phyloP scores from a whole-genome alignment of 2,888 invertebrate genomes.

The Neria commutata region DNA sequence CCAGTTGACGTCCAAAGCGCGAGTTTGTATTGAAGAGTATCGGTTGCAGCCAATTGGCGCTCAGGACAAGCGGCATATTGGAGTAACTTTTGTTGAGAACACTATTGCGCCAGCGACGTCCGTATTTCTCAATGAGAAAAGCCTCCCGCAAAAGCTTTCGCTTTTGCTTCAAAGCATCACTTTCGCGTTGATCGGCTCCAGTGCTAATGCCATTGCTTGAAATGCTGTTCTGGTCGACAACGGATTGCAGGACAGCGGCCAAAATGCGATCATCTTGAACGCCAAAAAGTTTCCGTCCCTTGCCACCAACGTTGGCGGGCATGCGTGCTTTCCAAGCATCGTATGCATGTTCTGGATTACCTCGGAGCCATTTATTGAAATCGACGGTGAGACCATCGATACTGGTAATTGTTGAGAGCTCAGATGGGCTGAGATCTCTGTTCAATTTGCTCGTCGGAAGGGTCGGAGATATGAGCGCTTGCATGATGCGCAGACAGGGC shows the following conservation, averaged over 20 bases:
- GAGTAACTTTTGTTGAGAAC: conserved; percentile 51
- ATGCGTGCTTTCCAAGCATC: conserved; percentile 74
- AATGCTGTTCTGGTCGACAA: conserved; percentile 32
- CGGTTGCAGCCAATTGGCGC: conserved; percentile 82
- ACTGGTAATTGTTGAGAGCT: conserved; percentile 65
- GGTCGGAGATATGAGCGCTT: conserved; percentile 76
- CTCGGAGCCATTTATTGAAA: conserved; percentile 75
- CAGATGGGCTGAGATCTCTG: conserved; percentile 65
- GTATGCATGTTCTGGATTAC: conserved; percentile 73
- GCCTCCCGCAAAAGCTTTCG: conserved; percentile 51
- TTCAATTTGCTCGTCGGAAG: conserved; percentile 66
- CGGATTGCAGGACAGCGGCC: conserved; percentile 40
- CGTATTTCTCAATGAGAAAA: conserved; percentile 79
- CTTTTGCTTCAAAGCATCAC: conserved; percentile 16
- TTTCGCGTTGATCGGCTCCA: conserved; percentile 11
- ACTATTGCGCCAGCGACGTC: conserved; percentile 69
- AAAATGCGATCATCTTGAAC: conserved; percentile 34
- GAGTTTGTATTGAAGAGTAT: conserved; percentile 92
- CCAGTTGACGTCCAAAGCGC: conserved; percentile 84
- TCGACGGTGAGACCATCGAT: conserved; percentile 73
- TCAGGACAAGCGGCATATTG: conserved; percentile 64
- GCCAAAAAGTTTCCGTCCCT: conserved; percentile 28
- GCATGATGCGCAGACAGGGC: conserved; percentile 91
- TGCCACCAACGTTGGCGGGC: conserved; percentile 60
- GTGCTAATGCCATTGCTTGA: conserved; percentile 31